Conservation (phyloP, 64 coral and sea anemone genomes). For the Montipora cactus region DNA sequence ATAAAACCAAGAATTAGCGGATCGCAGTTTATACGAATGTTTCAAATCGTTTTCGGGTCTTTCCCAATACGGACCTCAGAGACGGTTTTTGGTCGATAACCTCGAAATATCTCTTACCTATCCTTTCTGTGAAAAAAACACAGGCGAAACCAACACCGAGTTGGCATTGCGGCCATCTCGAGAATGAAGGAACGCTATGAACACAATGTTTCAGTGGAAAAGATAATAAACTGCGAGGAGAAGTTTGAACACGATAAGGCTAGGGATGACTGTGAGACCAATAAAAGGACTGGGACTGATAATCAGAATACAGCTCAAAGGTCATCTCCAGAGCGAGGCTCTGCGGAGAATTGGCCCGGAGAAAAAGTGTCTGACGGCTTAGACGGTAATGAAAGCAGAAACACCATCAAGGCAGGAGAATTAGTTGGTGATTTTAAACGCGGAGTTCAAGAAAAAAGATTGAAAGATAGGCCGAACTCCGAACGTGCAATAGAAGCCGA, state of each 20-base stretch:
- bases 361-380: not conserved
- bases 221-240: constrained; percentile 50
- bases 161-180: constrained; percentile 44
- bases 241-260: not conserved
- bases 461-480: not conserved
- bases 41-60: no score
- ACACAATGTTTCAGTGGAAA: constrained; percentile 64
- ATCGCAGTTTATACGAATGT: no score
- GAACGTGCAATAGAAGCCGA: not conserved
- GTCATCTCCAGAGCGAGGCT: not conserved
- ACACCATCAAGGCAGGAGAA: not conserved
- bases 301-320: not conserved
- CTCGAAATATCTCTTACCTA: not conserved
- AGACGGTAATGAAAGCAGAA: not conserved
- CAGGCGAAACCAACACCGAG: constrained; percentile 82
- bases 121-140: not conserved
- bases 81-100: no score
- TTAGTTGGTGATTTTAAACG: not conserved
- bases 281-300: not conserved
- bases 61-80: no score
- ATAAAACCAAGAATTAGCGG: no score
- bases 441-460: constrained; percentile 8
- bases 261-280: not conserved
- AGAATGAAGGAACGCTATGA: constrained; percentile 87
- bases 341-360: not conserved